Evolutionary conservation across 2,113 vertebrate species (phyloP).

Genomic region (Mirounga angustirostris): DNA sequence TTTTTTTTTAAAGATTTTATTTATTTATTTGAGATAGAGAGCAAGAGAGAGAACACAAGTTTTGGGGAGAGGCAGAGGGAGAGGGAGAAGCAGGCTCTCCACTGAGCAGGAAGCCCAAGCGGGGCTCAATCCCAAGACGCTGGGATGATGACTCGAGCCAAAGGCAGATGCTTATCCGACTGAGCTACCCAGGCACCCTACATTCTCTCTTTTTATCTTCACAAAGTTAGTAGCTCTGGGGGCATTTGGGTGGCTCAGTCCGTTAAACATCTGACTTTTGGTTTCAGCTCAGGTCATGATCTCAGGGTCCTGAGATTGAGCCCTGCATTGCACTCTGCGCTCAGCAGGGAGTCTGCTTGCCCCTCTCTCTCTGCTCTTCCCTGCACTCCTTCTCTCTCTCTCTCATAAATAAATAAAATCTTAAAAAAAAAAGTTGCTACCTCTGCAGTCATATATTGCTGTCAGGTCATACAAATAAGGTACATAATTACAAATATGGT

Average conservation of each 20-base stretch:
- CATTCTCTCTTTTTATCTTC: background rate
- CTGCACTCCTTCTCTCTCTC: background rate
- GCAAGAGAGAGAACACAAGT: too few relatives aligned
- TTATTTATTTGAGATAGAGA: background rate
- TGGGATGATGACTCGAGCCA: too few relatives aligned
- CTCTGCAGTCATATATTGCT: background rate
- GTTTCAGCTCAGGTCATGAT: background rate
- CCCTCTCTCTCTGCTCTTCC: background rate
- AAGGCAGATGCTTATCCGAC: background rate
- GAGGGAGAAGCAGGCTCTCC: background rate
- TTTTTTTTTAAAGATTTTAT: background rate
- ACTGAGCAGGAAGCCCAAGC: too few relatives aligned
- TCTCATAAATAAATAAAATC: background rate
- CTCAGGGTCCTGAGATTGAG: background rate
- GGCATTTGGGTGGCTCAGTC: background rate
- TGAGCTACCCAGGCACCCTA: background rate
- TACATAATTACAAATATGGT: conserved; percentile 17
- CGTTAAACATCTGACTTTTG: background rate
- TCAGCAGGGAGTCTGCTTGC: background rate
- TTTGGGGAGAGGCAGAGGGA: background rate
- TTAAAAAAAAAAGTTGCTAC: background rate
- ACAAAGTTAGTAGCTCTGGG: background rate
- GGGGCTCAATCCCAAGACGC: too few relatives aligned
- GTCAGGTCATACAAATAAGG: background rate
- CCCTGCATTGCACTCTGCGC: background rate